Percentiles rank a stretch among this genome's conserved stretches.
Conservation (phyloP, 1,140 invertebrate species). For the Alviniconcha marisindica region DNA sequence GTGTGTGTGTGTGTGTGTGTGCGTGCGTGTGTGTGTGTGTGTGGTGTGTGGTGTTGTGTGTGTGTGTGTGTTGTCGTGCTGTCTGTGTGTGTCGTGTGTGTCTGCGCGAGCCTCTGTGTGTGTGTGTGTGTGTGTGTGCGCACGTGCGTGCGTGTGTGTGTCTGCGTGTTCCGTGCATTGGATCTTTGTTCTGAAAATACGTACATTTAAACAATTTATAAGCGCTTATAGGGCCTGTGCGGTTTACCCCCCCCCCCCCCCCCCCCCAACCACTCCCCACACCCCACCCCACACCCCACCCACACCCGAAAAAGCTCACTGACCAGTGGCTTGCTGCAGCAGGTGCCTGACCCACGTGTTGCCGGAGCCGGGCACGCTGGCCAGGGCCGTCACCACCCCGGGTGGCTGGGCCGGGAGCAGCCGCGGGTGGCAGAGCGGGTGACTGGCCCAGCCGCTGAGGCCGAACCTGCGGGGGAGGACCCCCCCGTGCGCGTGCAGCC, state of each 20-base stretch:
- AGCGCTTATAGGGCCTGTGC: no score
- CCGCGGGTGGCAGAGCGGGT: constrained; percentile 26
- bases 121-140: background rate
- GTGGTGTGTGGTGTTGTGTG: background rate
- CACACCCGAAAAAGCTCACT: background rate
- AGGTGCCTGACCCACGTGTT: constrained; percentile 67
- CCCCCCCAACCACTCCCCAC: background rate
- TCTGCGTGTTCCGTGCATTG: no score
- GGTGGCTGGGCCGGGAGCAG: constrained; percentile 1
- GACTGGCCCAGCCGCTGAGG: background rate
- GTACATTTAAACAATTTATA: no score
- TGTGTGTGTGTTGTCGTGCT: background rate
- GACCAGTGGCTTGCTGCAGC: constrained; percentile 64
- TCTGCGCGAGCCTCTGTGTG: no score
- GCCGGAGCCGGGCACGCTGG: constrained; percentile 62
- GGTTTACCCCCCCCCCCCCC: background rate
- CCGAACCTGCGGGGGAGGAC: background rate
- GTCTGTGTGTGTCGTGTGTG: background rate
- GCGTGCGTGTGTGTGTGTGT: background rate
- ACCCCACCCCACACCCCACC: background rate
- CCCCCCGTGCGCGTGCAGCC: background rate
- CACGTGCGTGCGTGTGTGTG: background rate
- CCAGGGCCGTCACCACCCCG: constrained; percentile 58
- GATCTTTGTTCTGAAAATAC: no score
- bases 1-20: constrained; percentile 15